phyloP scores from a whole-genome alignment of 92 coral and sea anemone species.

The Bergia sp. region DNA sequence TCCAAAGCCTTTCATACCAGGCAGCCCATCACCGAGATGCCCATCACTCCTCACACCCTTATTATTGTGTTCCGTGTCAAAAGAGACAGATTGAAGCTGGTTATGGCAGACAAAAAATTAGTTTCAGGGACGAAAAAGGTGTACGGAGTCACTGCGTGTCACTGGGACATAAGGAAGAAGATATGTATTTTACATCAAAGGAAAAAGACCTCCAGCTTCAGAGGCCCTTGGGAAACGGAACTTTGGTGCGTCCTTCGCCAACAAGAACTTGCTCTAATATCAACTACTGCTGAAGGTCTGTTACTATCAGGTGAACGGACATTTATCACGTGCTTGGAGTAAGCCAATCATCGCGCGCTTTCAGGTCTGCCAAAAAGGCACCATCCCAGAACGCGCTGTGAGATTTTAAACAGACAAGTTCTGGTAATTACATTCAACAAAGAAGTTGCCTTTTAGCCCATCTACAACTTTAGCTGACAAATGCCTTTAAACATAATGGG shows the following conservation, averaged over 20 bases:
- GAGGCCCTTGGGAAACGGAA: constrained; percentile 17
- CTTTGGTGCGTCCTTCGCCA: constrained; percentile 53
- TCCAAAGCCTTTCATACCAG: constrained; percentile 80
- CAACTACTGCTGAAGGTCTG: constrained; percentile 57
- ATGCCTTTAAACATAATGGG: no score
- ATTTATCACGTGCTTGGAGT: no score
- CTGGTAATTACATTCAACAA: no score
- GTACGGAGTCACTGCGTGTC: constrained; percentile 76
- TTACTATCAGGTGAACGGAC: no score
- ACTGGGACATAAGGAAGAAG: constrained; percentile 75
- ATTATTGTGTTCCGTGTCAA: constrained; percentile 89
- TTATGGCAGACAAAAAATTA: constrained; percentile 50
- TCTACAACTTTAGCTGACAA: no score
- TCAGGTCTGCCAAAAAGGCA: no score
- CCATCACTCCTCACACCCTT: constrained; percentile 81
- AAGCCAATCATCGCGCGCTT: no score
- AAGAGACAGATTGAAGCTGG: constrained; percentile 61
- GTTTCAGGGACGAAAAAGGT: constrained; percentile 85
- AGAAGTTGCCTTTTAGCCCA: no score
- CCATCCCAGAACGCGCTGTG: no score
- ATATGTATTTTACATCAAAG: constrained; percentile 69
- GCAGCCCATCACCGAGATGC: constrained; percentile 82
- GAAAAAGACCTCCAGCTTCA: constrained; percentile 47
- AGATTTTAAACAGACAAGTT: no score
- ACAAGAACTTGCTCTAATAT: constrained; percentile 77